Conservation (phyloP, 2,113 vertebrate genomes). For the Motacilla tschutschensis region DNA sequence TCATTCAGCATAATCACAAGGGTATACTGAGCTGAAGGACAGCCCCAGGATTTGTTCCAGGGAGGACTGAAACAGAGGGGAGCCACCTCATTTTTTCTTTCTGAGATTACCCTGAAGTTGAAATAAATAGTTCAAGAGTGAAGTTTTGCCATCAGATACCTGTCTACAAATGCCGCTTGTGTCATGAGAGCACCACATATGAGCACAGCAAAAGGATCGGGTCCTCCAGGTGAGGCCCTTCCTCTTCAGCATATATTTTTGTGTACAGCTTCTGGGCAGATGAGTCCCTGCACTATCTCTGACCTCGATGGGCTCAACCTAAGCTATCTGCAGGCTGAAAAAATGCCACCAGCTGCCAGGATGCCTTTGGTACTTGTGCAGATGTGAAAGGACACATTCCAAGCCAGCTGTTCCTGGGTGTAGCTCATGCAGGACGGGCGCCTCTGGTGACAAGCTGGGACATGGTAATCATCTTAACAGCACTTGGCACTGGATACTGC, state of each 20-base stretch:
- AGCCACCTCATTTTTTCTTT: neutral
- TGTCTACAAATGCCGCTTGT: neutral
- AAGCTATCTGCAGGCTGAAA: neutral
- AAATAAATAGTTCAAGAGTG: neutral
- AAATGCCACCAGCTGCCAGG: neutral
- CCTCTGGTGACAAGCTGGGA: neutral
- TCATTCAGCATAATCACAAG: constrained; percentile 21
- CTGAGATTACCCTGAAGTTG: neutral
- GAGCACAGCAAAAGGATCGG: neutral
- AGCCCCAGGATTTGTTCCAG: neutral
- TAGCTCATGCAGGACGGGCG: neutral
- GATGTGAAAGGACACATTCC: neutral
- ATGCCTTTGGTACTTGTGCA: neutral
- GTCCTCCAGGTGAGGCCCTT: neutral
- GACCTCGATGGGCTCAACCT: neutral
- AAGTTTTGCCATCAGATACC: neutral
- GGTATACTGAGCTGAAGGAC: neutral
- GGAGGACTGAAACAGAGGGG: neutral
- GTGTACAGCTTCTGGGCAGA: neutral
- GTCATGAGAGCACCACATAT: accelerated
- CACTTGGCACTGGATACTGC: neutral
- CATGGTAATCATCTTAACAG: neutral
- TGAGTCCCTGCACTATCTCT: neutral
- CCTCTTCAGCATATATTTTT: neutral
- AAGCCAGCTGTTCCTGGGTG: neutral